A percentile compares a stretch with the other conserved stretches of the same genome.
These are phyloP conservation scores for Mus caroli DNA, from an alignment of 2,797 vertebrate genomes.

Conservation along the genomic window DNA sequence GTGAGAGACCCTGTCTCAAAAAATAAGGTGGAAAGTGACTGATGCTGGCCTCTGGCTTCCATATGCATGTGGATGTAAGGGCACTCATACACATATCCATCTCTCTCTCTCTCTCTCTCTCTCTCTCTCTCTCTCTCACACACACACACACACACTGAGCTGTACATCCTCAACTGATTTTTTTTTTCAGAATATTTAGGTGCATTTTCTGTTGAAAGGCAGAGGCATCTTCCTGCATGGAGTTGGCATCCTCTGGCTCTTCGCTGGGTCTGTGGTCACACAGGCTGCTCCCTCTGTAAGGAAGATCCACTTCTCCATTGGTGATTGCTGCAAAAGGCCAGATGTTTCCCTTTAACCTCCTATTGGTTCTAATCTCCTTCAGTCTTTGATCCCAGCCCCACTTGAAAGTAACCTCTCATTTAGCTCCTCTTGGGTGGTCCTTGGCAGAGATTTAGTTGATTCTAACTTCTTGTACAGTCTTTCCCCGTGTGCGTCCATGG, in stretches of 20 bases:
- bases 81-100: not conserved
- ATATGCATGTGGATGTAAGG: not conserved
- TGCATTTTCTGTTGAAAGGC: constrained; percentile 24
- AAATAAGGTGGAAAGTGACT: not conserved
- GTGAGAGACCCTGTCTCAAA: not conserved
- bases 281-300: constrained; percentile 58
- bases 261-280: constrained; percentile 17
- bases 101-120: no score
- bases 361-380: constrained; percentile 85
- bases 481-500: constrained; percentile 62
- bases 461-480: constrained; percentile 82
- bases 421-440: constrained; percentile 87
- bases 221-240: not conserved
- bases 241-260: not conserved
- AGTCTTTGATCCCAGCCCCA: constrained; percentile 84
- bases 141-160: not conserved
- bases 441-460: constrained; percentile 81
- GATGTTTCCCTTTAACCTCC: constrained; percentile 86
- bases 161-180: not conserved
- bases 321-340: constrained; percentile 82
- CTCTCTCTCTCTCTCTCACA: no score
- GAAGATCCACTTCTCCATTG: constrained; percentile 81
- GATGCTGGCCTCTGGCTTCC: not conserved
- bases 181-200: constrained; percentile 3
- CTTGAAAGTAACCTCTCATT: constrained; percentile 86